These are phyloP conservation scores for Marisa cornuarietis DNA, from an alignment of 1,140 invertebrate genomes.

Conservation along the genomic window DNA sequence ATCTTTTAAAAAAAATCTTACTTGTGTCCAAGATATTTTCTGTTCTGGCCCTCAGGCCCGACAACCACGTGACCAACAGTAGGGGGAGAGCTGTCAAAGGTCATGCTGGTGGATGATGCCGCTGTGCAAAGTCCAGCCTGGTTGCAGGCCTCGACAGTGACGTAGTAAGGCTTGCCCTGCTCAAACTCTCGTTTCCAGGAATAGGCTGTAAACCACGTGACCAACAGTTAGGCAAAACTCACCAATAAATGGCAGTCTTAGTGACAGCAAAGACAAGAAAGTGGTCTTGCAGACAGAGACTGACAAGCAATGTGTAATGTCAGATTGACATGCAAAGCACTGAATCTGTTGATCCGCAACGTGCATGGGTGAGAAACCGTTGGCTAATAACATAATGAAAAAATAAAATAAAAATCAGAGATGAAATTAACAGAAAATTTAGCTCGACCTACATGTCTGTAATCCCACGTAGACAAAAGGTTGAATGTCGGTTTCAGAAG, in stretches of 20 bases:
- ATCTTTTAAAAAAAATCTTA: conserved; percentile 4
- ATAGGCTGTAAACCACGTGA: background rate
- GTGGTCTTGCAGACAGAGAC: no score
- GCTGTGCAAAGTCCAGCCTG: conserved; percentile 31
- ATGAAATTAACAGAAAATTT: no score
- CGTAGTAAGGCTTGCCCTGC: conserved; percentile 28
- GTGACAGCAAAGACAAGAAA: no score
- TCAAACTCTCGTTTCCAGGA: conserved; percentile 21
- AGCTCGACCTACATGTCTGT: conserved; percentile 20
- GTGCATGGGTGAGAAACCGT: background rate
- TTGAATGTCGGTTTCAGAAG: conserved; percentile 11
- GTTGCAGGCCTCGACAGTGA: conserved; percentile 40
- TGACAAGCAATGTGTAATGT: no score
- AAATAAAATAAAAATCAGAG: no score
- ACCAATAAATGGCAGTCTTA: no score
- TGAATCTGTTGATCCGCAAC: no score
- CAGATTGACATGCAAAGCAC: no score
- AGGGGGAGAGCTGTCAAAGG: conserved; percentile 39
- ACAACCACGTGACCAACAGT: conserved; percentile 33
- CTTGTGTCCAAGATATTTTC: conserved; percentile 26
- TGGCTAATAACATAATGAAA: no score
- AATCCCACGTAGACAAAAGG: conserved; percentile 27
- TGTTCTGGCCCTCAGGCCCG: conserved; percentile 15
- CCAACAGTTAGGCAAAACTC: background rate
- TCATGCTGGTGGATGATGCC: conserved; percentile 34